phyloP scores from a whole-genome alignment of 2,113 vertebrate genomes.

The Hyaena hyaena region DNA sequence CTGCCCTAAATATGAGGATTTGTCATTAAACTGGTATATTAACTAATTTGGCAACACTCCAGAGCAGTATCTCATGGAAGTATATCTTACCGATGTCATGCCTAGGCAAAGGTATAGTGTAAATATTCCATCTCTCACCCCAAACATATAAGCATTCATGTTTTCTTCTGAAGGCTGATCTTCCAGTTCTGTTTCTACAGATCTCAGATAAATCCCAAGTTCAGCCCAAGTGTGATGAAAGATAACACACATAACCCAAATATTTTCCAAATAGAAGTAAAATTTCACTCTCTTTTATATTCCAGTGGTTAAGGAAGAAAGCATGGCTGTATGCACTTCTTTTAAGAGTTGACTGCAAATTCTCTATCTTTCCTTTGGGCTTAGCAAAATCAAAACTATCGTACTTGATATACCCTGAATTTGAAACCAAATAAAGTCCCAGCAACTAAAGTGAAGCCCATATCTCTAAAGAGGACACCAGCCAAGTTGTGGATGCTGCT shows the following conservation, averaged over 20 bases:
- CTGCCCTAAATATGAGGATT: neutral
- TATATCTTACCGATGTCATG: neutral
- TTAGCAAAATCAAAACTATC: slow-evolving; percentile 1
- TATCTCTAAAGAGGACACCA: neutral
- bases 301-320: neutral
- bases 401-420: neutral
- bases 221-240: neutral
- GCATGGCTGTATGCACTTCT: neutral
- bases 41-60: neutral
- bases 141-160: neutral
- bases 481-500: neutral
- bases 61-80: neutral
- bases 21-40: neutral
- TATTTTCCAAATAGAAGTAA: neutral
- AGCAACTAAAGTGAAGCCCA: neutral
- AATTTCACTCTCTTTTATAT: neutral
- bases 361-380: neutral
- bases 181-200: neutral
- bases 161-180: slow-evolving; percentile 12
- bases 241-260: neutral
- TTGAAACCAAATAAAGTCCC: neutral
- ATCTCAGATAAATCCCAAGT: neutral
- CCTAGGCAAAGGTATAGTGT: neutral
- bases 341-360: neutral
- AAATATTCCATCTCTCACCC: neutral